phyloP scores from a whole-genome alignment of 2,113 vertebrate species.

The Pontoporia blainvillei region DNA sequence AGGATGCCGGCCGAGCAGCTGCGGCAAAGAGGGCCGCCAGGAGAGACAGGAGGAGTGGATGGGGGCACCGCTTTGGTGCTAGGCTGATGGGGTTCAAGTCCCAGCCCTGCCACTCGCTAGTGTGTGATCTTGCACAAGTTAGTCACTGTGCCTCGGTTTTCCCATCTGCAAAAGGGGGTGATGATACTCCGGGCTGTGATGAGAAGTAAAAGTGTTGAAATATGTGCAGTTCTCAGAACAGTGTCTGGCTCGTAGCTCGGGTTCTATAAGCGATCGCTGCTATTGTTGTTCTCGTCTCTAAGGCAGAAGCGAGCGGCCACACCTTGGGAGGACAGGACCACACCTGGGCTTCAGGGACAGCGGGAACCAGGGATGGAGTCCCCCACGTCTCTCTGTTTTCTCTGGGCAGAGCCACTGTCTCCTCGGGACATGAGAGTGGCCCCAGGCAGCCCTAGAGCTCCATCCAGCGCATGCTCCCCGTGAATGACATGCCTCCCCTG shows the following conservation, averaged over 20 bases:
- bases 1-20: not conserved
- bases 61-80: accelerated
- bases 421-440: not conserved
- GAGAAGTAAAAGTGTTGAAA: not conserved
- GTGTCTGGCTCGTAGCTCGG: accelerated
- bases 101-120: not conserved
- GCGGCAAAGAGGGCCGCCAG: not conserved
- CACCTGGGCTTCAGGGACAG: not conserved
- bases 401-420: not conserved
- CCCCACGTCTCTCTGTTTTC: not conserved
- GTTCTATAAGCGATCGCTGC: accelerated
- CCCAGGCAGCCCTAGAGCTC: not conserved
- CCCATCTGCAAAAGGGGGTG: not conserved
- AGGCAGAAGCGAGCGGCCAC: not conserved
- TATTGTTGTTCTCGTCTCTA: no score
- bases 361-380: not conserved
- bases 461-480: accelerated
- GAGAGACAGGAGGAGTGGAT: accelerated
- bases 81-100: accelerated
- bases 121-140: not conserved
- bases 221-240: accelerated
- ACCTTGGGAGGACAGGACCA: not conserved
- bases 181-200: not conserved
- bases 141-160: not conserved
- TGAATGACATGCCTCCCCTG: not conserved